These are phyloP conservation scores for Actinernus sp. DNA, from an alignment of 92 coral and sea anemone species.

Conservation along the genomic window DNA sequence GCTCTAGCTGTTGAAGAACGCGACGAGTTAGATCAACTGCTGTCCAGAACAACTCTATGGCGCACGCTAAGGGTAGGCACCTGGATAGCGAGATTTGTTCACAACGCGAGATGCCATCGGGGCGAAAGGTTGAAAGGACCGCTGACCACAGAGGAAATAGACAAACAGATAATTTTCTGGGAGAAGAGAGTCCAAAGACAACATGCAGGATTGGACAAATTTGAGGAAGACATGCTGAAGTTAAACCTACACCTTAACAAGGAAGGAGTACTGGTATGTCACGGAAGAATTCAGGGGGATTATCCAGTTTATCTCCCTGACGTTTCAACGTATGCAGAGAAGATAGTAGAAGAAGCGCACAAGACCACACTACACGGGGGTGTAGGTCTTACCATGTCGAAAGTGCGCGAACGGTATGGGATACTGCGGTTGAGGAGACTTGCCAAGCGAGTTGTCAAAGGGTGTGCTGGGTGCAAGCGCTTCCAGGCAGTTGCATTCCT, in stretches of 20 bases:
- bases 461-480: slow-evolving; percentile 15
- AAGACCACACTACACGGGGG: slow-evolving; percentile 23
- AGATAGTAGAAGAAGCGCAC: slow-evolving; percentile 19
- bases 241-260: slow-evolving; percentile 14
- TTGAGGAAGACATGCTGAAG: not conserved
- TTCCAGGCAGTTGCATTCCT: slow-evolving; percentile 1
- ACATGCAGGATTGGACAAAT: slow-evolving; percentile 3
- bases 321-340: not conserved
- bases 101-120: slow-evolving; percentile 9
- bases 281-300: slow-evolving; percentile 26
- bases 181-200: not conserved
- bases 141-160: slow-evolving; percentile 23
- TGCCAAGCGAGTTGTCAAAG: slow-evolving; percentile 13
- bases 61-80: slow-evolving; percentile 12
- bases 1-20: slow-evolving; percentile 3
- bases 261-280: slow-evolving; percentile 18
- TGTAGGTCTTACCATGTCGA: slow-evolving; percentile 37
- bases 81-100: slow-evolving; percentile 9
- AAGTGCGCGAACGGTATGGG: slow-evolving; percentile 29
- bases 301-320: slow-evolving; percentile 32
- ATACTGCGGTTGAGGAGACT: slow-evolving; percentile 21
- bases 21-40: slow-evolving; percentile 10
- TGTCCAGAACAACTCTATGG: not conserved
- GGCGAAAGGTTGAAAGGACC: slow-evolving; percentile 15
- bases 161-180: slow-evolving; percentile 20